phyloP scores from a whole-genome alignment of 2,888 invertebrate genomes.

The Athalia rosae region DNA sequence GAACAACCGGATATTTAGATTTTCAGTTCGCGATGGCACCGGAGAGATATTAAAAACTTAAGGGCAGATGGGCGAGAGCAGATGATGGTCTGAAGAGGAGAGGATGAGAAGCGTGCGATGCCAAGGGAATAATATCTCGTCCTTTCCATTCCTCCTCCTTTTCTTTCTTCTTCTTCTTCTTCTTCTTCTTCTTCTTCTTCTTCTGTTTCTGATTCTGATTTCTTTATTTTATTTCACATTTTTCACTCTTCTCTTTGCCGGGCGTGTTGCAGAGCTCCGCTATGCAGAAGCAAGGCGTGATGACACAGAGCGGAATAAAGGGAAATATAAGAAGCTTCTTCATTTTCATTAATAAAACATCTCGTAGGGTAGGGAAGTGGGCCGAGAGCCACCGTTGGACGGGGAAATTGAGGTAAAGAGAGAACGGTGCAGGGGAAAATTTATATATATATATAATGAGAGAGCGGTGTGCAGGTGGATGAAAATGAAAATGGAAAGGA shows the following conservation, averaged over 20 bases:
- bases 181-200: neutral
- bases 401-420: slow-evolving; percentile 19
- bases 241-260: neutral
- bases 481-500: too few relatives aligned
- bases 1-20: neutral
- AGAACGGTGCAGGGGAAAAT: slow-evolving; percentile 1
- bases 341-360: slow-evolving; percentile 68
- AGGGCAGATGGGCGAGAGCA: neutral
- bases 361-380: slow-evolving; percentile 48
- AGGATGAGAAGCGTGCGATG: neutral
- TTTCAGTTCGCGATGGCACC: neutral
- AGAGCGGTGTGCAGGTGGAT: too few relatives aligned
- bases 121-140: slow-evolving; percentile 50
- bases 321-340: slow-evolving; percentile 62
- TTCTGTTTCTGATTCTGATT: neutral
- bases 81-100: slow-evolving; percentile 29
- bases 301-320: slow-evolving; percentile 49
- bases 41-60: slow-evolving; percentile 36
- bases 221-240: neutral
- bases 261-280: neutral
- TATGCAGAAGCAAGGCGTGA: slow-evolving; percentile 19
- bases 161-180: neutral
- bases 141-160: neutral
- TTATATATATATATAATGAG: too few relatives aligned
- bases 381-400: too few relatives aligned